Base-by-base conservation (phyloP, 2,888 invertebrate genomes). In the Leucophora obtusa region DNA sequence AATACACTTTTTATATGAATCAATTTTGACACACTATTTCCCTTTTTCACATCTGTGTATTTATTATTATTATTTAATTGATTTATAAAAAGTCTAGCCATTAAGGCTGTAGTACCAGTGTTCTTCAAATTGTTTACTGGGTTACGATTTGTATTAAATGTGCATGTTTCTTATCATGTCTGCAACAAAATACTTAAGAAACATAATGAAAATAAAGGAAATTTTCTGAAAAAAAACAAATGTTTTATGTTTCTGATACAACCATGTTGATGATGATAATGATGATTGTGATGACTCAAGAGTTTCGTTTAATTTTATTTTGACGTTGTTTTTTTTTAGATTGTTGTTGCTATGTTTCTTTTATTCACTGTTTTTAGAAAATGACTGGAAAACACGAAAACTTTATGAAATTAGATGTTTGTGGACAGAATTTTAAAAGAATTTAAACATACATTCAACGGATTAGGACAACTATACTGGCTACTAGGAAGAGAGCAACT, bases 331-430 rank as follows among this genome's bases (percentile, higher is more conserved):
- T 1, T 14, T n/a, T 7, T 28, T 7, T 21, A 53, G 21, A 28
- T 28, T 15, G 15, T 62, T 50, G 50, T 62, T 50, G 24, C 11
- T 50, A 63, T 56, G 8, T 18, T 59, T 50, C 7, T 14, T 9
- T 33, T 51, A 3, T 43, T 63, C 21, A 51, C 59, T 65, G 58
- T 65, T 65, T 38, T 66, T 59, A 15, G 65, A 59, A 73, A 66
- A 65, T 65, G 21, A 65, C 58, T 56, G 21, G 50, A 58, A 59
- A 65, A 58, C 58, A 59, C 56, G 65, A 59, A 38, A 73, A n/a
- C 43, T 47, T 47, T 47, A 47, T 47, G n/a, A 47, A 14, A 47
- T 43, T 43, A 43, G 2, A 47, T 47, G 43, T 7, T 47, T 38
- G 38, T 38, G 38, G 7, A 28, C 6, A 28, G 28, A 28, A 6